Conservation (phyloP, 2,113 vertebrate genomes). For the Pelodiscus sinensis region DNA sequence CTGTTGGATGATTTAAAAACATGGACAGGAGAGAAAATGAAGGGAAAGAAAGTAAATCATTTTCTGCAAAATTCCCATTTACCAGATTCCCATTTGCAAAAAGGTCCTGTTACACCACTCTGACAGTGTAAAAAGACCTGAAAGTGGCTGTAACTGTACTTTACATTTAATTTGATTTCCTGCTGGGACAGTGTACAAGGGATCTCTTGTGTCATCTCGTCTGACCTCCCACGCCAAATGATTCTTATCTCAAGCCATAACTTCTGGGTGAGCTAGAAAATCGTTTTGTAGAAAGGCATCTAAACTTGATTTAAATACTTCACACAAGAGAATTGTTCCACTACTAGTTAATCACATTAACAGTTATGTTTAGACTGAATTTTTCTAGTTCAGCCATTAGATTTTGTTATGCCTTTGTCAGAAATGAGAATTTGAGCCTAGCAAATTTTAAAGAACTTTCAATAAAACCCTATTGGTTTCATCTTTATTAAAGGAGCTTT, state of each 20-base stretch:
- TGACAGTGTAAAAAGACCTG: not conserved
- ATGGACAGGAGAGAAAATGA: not conserved
- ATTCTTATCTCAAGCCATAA: not conserved
- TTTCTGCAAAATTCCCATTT: not conserved
- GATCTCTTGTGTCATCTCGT: not conserved
- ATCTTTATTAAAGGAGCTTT: not conserved
- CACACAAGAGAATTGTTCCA: not conserved
- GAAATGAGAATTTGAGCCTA: not conserved
- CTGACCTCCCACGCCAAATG: not conserved
- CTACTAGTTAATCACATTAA: not conserved
- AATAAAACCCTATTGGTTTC: not conserved
- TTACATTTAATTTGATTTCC: too few species aligned
- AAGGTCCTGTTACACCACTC: not conserved
- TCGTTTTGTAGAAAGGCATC: rapidly evolving
- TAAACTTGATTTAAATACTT: not conserved
- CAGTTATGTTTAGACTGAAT: not conserved
- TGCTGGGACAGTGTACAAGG: too few species aligned
- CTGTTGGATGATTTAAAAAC: not conserved
- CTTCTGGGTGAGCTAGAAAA: not conserved
- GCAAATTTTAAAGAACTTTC: not conserved
- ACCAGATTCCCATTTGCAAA: not conserved
- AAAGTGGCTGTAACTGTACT: not conserved
- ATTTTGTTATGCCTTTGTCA: not conserved
- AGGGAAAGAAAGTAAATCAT: not conserved
- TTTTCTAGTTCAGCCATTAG: not conserved